Conservation (phyloP, 2,113 vertebrate genomes). For the Stictonetta naevosa region DNA sequence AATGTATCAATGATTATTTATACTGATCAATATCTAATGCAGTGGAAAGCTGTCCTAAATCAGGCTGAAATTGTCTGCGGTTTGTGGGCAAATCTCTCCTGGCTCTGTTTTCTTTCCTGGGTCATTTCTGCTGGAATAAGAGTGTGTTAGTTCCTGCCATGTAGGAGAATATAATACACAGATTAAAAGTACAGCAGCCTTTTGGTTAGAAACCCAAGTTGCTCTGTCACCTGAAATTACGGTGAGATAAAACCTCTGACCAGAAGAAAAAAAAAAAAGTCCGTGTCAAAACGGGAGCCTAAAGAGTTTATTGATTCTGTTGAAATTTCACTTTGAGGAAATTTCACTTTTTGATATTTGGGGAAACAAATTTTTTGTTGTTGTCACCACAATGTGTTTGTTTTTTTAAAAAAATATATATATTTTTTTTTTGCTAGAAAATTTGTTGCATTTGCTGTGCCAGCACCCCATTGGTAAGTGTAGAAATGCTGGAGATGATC, state of each 20-base stretch:
- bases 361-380: background rate
- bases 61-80: background rate
- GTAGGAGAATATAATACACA: background rate
- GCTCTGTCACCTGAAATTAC: slow-evolving; percentile 7
- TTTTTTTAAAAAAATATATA: background rate
- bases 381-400: background rate
- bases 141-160: background rate
- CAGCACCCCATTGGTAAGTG: fast-evolving
- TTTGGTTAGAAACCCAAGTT: background rate
- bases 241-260: background rate
- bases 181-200: background rate
- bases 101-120: background rate
- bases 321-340: background rate
- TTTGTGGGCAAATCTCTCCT: background rate
- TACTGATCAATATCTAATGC: background rate
- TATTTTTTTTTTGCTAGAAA: background rate
- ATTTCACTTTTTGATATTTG: no score
- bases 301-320: background rate
- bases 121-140: background rate
- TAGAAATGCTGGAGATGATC: background rate
- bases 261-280: background rate
- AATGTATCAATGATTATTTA: background rate
- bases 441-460: background rate
- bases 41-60: background rate
- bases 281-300: background rate